Evolutionary conservation across 2,797 vertebrate species (phyloP), one percentile per base, ranked within the genome.

Genomic region (Muscicapa striata): DNA sequence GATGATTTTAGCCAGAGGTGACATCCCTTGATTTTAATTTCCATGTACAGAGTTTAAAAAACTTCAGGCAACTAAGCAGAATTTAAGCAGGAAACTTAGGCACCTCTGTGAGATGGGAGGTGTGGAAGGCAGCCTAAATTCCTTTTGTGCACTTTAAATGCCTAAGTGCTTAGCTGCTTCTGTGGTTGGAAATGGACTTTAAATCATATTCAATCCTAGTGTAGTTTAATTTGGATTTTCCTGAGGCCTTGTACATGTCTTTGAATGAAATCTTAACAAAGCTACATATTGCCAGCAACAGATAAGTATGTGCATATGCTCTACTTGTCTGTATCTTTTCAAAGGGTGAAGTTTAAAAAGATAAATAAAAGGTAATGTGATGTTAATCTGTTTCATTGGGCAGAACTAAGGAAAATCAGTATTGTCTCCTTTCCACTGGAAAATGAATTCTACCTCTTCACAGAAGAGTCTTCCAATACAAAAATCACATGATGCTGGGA

Each of bases 401-500:
- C n/a, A 79, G 51, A 88, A 75, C 13, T 69, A 66, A 75, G 48
- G 18, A 69, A 75, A 91, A 69, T 27, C 46, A 68, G 40, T 51
- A 66, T 75, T 27, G 5, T 55, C 24, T 75, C 40, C 80, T 93
- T 83, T 70, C 52, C 49, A 20, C 57, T 72, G 54, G 54, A 74
- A 92, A 93, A 91, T 67, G 52, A 70, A 85, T 91, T 87, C 72
- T 91, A 36, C 17, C 70, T 84, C 89, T 90, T 82, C 61, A 72
- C 75, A 69, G 62, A 88, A 78, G 64, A 79, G 68, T 87, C 75
- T 89, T 93, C 75, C 61, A 64, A 83, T 89, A 84, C 29, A 85
- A 83, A 91, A 94, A 80, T 93, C 91, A 91, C 64, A 32, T 89
- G 94, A 58, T 80, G 52, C 72, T 91, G 91, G 76, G 91, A 96